phyloP scores from a whole-genome alignment of 2,888 invertebrate species.

The Odontocolon sp. region DNA sequence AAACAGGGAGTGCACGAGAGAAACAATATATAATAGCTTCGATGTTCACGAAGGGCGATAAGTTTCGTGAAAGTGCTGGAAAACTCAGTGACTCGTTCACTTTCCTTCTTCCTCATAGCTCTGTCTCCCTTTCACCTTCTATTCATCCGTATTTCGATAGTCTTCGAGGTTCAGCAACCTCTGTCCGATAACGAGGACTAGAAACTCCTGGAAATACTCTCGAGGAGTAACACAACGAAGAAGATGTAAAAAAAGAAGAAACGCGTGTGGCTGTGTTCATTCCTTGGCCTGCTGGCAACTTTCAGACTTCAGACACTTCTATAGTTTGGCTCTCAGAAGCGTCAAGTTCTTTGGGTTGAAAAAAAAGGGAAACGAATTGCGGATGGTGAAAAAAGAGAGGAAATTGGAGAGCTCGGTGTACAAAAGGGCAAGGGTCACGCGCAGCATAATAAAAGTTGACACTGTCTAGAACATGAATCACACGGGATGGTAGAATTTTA shows the following conservation, averaged over 20 bases:
- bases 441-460: no score
- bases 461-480: no score
- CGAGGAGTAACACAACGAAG: slow-evolving; percentile 14
- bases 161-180: slow-evolving; percentile 54
- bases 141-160: no score
- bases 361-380: neutral
- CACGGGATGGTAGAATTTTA: no score
- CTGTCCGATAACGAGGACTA: slow-evolving; percentile 71
- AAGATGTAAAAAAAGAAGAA: neutral
- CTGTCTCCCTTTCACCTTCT: slow-evolving; percentile 16
- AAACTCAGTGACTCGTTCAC: slow-evolving; percentile 36
- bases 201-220: slow-evolving; percentile 62
- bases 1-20: neutral
- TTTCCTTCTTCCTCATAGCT: slow-evolving; percentile 14
- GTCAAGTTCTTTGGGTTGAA: slow-evolving; percentile 31
- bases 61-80: slow-evolving; percentile 61
- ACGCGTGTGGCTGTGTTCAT: neutral
- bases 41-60: slow-evolving; percentile 69
- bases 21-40: slow-evolving; percentile 67
- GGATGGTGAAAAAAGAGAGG: neutral
- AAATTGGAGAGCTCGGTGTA: no score
- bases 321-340: slow-evolving; percentile 21
- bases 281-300: slow-evolving; percentile 40
- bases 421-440: no score
- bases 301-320: slow-evolving; percentile 40